Percentiles rank a stretch among this genome's conserved stretches.
These are phyloP conservation scores for Aplocera efformata DNA, from an alignment of 2,888 invertebrate species.

Conservation along the genomic window DNA sequence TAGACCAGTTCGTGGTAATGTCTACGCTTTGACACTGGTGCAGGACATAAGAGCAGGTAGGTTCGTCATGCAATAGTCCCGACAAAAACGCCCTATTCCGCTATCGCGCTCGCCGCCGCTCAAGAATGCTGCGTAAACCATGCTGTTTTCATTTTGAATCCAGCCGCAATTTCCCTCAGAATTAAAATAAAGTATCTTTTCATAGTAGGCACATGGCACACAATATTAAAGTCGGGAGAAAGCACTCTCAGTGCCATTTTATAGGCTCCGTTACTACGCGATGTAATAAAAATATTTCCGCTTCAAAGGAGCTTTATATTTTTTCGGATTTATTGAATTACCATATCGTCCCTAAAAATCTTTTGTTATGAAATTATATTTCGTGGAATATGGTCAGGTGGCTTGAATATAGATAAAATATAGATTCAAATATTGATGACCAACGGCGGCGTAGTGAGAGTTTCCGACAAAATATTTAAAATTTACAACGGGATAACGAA, in stretches of 20 bases:
- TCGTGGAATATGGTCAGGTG: background rate
- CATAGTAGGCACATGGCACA: constrained; percentile 10
- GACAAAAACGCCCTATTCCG: too few relatives aligned
- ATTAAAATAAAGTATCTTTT: constrained; percentile 5
- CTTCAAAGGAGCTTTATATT: constrained; percentile 12
- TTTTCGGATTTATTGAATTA: constrained; percentile 11
- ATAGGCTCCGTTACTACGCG: constrained; percentile 6
- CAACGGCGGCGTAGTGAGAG: too few relatives aligned
- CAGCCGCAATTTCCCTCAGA: background rate
- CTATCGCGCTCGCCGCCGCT: too few relatives aligned
- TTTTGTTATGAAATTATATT: background rate
- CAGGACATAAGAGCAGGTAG: too few relatives aligned
- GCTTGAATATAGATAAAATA: background rate
- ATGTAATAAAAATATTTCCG: constrained; percentile 13
- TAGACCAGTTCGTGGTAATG: too few relatives aligned
- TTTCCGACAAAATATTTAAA: too few relatives aligned
- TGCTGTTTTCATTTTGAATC: constrained; percentile 4
- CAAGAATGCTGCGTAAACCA: too few relatives aligned
- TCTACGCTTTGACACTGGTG: too few relatives aligned
- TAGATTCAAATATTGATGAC: too few relatives aligned
- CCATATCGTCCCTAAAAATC: constrained; percentile 2
- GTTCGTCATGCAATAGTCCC: too few relatives aligned
- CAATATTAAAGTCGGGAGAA: constrained; percentile 14
- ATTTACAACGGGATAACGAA: too few relatives aligned
- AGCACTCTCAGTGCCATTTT: constrained; percentile 9